Conservation (phyloP, 2,113 vertebrate genomes). For the Hylia prasina region DNA sequence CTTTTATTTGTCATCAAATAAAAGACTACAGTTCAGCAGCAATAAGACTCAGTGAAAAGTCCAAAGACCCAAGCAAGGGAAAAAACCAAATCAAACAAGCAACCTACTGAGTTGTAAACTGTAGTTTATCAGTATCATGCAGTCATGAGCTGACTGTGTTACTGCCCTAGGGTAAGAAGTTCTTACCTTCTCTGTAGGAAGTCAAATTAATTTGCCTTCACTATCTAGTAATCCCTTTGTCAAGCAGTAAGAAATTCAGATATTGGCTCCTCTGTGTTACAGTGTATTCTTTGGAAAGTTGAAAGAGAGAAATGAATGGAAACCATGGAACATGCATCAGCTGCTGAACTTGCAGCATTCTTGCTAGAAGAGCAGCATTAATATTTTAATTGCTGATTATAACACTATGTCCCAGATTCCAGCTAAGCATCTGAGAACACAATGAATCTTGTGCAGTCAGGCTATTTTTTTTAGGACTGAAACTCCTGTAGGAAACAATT, state of each 20-base stretch:
- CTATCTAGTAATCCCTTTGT: constrained; percentile 43
- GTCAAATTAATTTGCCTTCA: constrained; percentile 51
- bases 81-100: constrained; percentile 25
- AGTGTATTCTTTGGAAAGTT: neutral
- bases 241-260: constrained; percentile 24
- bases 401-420: neutral
- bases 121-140: constrained; percentile 43
- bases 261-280: neutral
- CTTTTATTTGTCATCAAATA: constrained; percentile 16
- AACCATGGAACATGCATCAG: neutral
- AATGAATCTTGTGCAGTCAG: neutral
- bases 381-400: neutral
- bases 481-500: neutral
- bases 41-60: constrained; percentile 1
- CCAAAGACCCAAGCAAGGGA: constrained; percentile 12
- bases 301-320: neutral
- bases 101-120: constrained; percentile 43
- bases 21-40: neutral
- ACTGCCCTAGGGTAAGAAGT: constrained; percentile 22
- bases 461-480: neutral
- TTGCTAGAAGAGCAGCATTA: neutral
- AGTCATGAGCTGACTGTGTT: constrained; percentile 35
- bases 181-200: constrained; percentile 50
- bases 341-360: neutral
- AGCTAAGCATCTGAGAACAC: neutral